Percentiles rank a stretch among this genome's conserved stretches.
These are phyloP conservation scores for Bombus fervidus DNA, from an alignment of 1,140 invertebrate genomes.

Conservation along the genomic window DNA sequence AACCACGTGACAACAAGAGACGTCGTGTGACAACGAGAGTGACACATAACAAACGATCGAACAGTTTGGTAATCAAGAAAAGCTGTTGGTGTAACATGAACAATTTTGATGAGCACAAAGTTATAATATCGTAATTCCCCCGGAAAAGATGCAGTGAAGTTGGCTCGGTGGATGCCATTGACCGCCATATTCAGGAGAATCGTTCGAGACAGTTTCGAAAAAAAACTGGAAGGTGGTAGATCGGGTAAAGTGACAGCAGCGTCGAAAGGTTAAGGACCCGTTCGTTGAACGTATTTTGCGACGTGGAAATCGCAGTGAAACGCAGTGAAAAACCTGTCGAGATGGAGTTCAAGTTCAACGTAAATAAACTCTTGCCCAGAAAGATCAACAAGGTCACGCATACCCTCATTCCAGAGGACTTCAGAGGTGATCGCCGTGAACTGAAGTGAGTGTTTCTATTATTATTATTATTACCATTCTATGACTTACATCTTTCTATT, in stretches of 20 bases:
- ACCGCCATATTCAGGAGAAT: conserved; percentile 65
- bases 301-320: conserved; percentile 1
- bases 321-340: conserved; percentile 1
- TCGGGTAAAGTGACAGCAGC: conserved; percentile 21
- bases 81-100: not conserved
- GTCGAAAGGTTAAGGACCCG: conserved; percentile 27
- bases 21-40: not conserved
- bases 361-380: conserved; percentile 84
- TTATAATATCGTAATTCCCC: conserved; percentile 8
- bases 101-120: not conserved
- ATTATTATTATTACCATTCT: not conserved
- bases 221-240: conserved; percentile 37
- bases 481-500: not conserved
- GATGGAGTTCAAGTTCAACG: conserved; percentile 86
- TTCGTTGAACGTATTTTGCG: not conserved
- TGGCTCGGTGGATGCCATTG: conserved; percentile 57
- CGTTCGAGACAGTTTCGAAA: conserved; percentile 29
- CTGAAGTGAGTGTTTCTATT: conserved; percentile 81
- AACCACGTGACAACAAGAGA: not conserved
- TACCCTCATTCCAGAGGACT: conserved; percentile 84
- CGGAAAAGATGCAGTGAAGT: conserved; percentile 53
- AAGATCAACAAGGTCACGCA: conserved; percentile 85
- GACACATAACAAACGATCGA: not conserved
- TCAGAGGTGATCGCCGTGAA: conserved; percentile 84
- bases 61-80: conserved; percentile 15